These are phyloP conservation scores for Melanerpes formicivorus DNA, from an alignment of 2,113 vertebrate genomes.

Conservation along the genomic window DNA sequence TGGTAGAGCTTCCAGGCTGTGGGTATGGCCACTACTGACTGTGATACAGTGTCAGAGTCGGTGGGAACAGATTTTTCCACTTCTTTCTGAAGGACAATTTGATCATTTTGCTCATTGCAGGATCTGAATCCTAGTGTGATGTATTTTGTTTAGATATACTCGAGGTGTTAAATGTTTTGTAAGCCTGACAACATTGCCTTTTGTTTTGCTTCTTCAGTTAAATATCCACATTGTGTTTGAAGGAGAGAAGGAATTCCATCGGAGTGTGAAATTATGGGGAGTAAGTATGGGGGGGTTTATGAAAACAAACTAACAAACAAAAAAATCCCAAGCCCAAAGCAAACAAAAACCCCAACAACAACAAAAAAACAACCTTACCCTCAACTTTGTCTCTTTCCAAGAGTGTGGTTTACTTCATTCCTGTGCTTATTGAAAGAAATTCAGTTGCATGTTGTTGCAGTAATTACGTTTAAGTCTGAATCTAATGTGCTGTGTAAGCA, in stretches of 20 bases:
- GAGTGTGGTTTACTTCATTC: not conserved
- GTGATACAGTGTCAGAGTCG: not conserved
- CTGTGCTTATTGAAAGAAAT: not conserved
- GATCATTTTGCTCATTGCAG: not conserved
- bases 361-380: not conserved
- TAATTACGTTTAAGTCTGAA: not conserved
- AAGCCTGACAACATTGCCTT: not conserved
- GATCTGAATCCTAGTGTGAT: not conserved
- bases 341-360: too few relatives aligned
- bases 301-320: not conserved
- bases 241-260: slow-evolving; percentile 93
- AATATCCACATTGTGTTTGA: slow-evolving; percentile 94
- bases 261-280: slow-evolving; percentile 92
- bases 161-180: not conserved
- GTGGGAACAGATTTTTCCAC: not conserved
- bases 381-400: not conserved
- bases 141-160: not conserved
- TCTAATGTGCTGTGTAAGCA: not conserved
- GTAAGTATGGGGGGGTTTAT: slow-evolving; percentile 79
- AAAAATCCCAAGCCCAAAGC: not conserved
- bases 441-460: not conserved
- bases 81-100: not conserved
- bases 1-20: not conserved
- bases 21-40: not conserved
- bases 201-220: slow-evolving; percentile 76